These are phyloP conservation scores for Serinus canaria DNA, from an alignment of 2,113 vertebrate species.

Conservation along the genomic window DNA sequence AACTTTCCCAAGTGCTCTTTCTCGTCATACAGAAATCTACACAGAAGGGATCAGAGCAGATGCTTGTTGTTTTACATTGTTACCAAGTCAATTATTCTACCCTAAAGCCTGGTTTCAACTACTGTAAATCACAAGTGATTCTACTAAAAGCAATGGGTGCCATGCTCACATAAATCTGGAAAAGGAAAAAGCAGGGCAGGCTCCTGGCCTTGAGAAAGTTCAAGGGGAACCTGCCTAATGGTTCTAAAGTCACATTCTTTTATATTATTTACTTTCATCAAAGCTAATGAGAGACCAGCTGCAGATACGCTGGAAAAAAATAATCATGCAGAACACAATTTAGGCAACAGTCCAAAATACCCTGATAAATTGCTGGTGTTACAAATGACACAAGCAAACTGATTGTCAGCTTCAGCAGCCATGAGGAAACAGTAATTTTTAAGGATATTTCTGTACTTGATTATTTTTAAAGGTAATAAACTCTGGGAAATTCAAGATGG, in stretches of 20 bases:
- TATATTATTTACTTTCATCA: not conserved
- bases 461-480: not conserved
- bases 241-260: not conserved
- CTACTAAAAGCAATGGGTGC: not conserved
- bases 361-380: not conserved
- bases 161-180: not conserved
- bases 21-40: conserved; percentile 11
- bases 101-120: not conserved
- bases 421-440: not conserved
- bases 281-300: not conserved
- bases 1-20: not conserved
- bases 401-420: not conserved
- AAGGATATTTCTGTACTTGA: not conserved
- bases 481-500: not conserved
- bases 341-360: not conserved
- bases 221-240: not conserved
- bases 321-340: not conserved
- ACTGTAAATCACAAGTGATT: conserved; percentile 1
- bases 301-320: not conserved
- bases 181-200: not conserved
- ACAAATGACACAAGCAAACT: not conserved
- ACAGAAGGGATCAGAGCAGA: not conserved
- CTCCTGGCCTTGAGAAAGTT: not conserved
- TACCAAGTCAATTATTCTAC: conserved; percentile 9
- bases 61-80: conserved; percentile 5